These are phyloP conservation scores for Spodoptera picta DNA, from an alignment of 2,888 invertebrate species.

Conservation along the genomic window DNA sequence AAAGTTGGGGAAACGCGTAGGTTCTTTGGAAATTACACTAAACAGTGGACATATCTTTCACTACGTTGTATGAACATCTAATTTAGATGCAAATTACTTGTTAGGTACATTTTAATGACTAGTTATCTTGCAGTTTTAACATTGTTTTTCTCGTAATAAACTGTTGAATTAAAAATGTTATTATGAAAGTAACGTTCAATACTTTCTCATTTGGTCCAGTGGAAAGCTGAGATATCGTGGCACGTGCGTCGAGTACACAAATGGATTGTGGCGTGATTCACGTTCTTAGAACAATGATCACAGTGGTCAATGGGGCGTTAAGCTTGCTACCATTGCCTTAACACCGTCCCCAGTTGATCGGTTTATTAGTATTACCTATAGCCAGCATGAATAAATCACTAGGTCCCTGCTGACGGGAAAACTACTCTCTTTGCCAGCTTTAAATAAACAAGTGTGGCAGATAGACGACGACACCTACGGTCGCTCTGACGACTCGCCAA, in stretches of 20 bases:
- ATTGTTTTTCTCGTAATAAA: constrained; percentile 3
- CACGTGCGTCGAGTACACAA: constrained; percentile 66
- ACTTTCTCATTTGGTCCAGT: constrained; percentile 57
- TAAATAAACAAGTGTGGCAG: constrained; percentile 70
- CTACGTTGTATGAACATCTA: constrained; percentile 3
- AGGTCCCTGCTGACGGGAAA: constrained; percentile 72
- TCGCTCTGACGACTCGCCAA: constrained; percentile 65
- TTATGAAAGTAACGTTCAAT: constrained; percentile 42
- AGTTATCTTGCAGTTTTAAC: not conserved
- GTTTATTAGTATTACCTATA: constrained; percentile 72
- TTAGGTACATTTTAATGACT: not conserved
- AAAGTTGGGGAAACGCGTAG: constrained; percentile 36
- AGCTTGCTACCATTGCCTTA: constrained; percentile 23
- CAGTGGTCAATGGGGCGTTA: constrained; percentile 27
- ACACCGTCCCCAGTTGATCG: constrained; percentile 34
- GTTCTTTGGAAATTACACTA: constrained; percentile 18
- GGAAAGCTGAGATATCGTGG: constrained; percentile 56
- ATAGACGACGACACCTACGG: constrained; percentile 65
- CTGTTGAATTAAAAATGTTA: constrained; percentile 16
- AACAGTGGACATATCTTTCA: not conserved
- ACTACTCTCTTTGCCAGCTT: constrained; percentile 71
- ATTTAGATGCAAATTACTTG: constrained; percentile 6
- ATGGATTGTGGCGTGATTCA: constrained; percentile 38
- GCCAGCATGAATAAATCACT: constrained; percentile 73
- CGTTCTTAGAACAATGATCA: constrained; percentile 38